Evolutionary conservation across 2,113 vertebrate genomes (phyloP), one percentile per base, ranked within the genome.

Genomic region (Podarcis muralis): DNA sequence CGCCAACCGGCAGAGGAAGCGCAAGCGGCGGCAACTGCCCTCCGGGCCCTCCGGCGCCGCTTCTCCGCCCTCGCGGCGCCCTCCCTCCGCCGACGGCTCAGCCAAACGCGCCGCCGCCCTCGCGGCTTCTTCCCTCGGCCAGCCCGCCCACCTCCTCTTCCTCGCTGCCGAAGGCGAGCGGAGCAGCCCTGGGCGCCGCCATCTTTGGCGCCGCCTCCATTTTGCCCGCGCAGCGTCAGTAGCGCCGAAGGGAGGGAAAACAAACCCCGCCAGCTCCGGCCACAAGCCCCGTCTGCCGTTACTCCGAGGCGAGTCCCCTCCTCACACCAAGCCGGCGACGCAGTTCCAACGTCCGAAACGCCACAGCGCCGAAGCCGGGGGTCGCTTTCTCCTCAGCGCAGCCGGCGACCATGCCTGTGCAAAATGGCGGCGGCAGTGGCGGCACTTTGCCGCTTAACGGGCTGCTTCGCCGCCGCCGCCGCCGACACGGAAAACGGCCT

Each of bases 131-230:
- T 16, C 59, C 59, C 59, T 18, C 59, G 3, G 15, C 18, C 59
- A 62, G 59, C 59, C 72, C 74, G 23, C 12, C 37, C 30, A 40
- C 5, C 27, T 62, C 62, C 27, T 40, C 62, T 18, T 40, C 48
- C 32, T n/a, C 74, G 32, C 40, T 30, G n/a, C 65, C 18, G 4
- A 48, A 69, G 37, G 82, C 82, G 65, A 37, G 40, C 68, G 40
- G 43, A 18, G 20, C 65, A 57, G 13, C 25, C 12, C 78, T 80
- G 86, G 86, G 78, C 77, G 66, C 81, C 87, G 87, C 87, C 87
- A 88, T 88, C 87, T 88, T 88, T 83, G 74, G 87, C 40, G 27
- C 87, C 87, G 62, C 74, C 87, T 88, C 87, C 87, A 88, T 88
- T 83, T 88, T 83, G 25, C 81, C 59, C 87, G 72, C 74, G 81